Conservation (phyloP, 2,797 vertebrate species). For the Phoebastria nigripes region DNA sequence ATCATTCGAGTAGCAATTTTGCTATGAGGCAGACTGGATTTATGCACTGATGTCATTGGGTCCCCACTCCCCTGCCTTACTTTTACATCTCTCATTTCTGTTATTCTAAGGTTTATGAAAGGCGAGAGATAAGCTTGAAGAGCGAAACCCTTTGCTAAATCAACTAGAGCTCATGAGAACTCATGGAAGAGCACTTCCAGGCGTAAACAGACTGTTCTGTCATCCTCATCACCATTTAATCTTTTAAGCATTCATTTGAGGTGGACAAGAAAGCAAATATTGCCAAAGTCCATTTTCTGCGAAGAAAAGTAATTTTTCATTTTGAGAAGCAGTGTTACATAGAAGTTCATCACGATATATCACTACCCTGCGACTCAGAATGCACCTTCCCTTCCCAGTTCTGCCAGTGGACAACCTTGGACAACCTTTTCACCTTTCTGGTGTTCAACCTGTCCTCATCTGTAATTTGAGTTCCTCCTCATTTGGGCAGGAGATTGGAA, state of each 20-base stretch:
- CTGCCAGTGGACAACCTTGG: neutral
- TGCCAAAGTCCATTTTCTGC: neutral
- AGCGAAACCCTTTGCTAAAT: neutral
- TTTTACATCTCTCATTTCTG: neutral
- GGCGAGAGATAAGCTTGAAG: neutral
- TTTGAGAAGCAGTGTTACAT: neutral
- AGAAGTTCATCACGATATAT: neutral
- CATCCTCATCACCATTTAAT: neutral
- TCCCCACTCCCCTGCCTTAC: neutral
- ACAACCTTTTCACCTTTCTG: neutral
- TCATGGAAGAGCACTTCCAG: neutral
- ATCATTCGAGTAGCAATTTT: neutral
- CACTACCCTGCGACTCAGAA: neutral
- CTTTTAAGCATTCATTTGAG: neutral
- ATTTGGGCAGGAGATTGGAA: neutral
- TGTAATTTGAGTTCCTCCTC: neutral
- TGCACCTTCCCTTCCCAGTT: neutral
- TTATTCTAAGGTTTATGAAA: neutral
- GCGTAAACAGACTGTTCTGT: neutral
- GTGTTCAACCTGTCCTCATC: neutral
- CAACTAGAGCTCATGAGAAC: neutral
- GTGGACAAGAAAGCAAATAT: neutral
- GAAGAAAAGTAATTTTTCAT: neutral
- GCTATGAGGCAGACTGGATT: neutral
- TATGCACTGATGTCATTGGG: neutral